Evolutionary conservation across 2,113 vertebrate species (phyloP).

Genomic region (Actenoides lindsayi): DNA sequence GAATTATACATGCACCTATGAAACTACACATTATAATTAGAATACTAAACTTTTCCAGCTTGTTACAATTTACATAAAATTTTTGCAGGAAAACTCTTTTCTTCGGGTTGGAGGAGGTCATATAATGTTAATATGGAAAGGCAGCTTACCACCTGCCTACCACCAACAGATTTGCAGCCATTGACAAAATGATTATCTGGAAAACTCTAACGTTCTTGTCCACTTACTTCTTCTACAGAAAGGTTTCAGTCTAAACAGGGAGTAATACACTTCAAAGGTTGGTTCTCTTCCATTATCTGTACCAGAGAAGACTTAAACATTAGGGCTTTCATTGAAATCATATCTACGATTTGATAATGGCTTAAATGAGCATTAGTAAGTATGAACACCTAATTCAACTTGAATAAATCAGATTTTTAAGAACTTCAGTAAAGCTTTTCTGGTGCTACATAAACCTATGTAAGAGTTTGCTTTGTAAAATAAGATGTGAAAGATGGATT

Average conservation of each 20-base stretch:
- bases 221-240: not conserved
- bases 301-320: not conserved
- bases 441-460: not conserved
- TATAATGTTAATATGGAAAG: not conserved
- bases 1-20: not conserved
- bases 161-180: not conserved
- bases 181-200: not conserved
- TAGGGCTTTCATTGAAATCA: not conserved
- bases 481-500: not conserved
- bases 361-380: not conserved
- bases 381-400: not conserved
- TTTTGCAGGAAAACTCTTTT: not conserved
- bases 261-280: not conserved
- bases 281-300: not conserved
- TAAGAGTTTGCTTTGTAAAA: not conserved
- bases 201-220: not conserved
- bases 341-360: not conserved
- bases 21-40: not conserved
- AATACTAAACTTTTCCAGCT: not conserved
- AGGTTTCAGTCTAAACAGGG: not conserved
- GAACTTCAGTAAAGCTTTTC: not conserved
- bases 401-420: conserved; percentile 3
- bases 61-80: not conserved
- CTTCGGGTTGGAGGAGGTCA: not conserved
- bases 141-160: not conserved